A percentile compares a stretch with the other conserved stretches of the same genome.
phyloP scores from a whole-genome alignment of 2,888 invertebrate genomes.

The Eledona agricola region DNA sequence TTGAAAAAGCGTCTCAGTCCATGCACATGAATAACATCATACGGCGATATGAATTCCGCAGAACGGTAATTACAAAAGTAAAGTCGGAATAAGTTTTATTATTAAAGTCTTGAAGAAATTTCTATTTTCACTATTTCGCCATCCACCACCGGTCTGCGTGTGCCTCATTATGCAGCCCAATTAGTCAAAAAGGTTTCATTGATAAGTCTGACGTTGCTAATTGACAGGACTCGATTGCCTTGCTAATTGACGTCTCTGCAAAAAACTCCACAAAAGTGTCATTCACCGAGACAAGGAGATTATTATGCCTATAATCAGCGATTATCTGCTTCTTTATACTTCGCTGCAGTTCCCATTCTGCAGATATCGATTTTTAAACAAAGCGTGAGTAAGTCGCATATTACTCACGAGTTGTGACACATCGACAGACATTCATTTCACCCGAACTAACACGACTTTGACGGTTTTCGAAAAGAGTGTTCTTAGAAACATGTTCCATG shows the following conservation, averaged over 20 bases:
- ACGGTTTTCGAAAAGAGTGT: too few relatives aligned
- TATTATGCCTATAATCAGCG: slow-evolving; percentile 15
- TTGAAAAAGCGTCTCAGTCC: slow-evolving; percentile 13
- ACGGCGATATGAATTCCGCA: slow-evolving; percentile 24
- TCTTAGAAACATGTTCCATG: too few relatives aligned
- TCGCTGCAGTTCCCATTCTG: too few relatives aligned
- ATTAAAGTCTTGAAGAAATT: slow-evolving; percentile 12
- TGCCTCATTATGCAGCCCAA: background rate
- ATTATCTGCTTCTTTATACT: too few relatives aligned
- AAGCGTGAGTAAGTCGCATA: too few relatives aligned
- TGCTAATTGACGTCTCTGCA: slow-evolving; percentile 1
- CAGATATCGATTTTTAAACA: too few relatives aligned
- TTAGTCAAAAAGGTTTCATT: slow-evolving; percentile 4
- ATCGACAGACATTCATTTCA: too few relatives aligned
- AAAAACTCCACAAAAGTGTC: slow-evolving; percentile 4
- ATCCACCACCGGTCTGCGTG: slow-evolving; percentile 4
- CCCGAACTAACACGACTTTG: too few relatives aligned
- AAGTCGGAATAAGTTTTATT: slow-evolving; percentile 15
- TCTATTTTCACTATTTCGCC: slow-evolving; percentile 19
- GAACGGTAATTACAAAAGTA: slow-evolving; percentile 19
- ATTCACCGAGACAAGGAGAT: background rate
- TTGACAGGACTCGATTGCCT: slow-evolving; percentile 1
- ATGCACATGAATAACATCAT: slow-evolving; percentile 26
- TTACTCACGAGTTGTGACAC: too few relatives aligned
- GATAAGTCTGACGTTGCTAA: slow-evolving; percentile 1